Evolutionary conservation across 2,113 vertebrate genomes (phyloP), one percentile per base, ranked within the genome.

Genomic region (Chascanopsetta lugubris): DNA sequence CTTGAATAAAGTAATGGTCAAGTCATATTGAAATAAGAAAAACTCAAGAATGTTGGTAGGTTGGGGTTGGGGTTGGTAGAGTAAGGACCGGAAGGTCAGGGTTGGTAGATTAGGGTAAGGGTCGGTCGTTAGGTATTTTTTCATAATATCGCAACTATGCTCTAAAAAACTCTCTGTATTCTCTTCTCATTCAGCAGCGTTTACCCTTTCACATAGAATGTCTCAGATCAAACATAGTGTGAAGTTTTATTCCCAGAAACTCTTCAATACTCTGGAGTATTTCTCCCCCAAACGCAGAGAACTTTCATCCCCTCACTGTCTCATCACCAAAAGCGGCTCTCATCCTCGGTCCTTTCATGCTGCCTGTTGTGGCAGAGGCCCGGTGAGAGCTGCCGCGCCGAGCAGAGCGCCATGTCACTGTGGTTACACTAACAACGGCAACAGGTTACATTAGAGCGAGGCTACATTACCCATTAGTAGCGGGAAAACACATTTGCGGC

Each of bases 401-500:
- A 42, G 38, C 38, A 77, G 68, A 85, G 76, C 22, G 27, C 58
- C n/a, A 38, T 68, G 81, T 73, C 85, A 77, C 51, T 50, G 64
- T 13, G 21, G 80, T 76, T 79, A 58, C 67, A 85, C 81, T 73
- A 80, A 79, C 79, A 77, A 59, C 54, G 69, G 74, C 21, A 1
- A 55, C 64, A 77, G 79, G 77, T 77, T 80, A 78, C 64, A 70
- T 78, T 78, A 79, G 73, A 84, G 69, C 13, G 0, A 21, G 50
- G 24, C 74, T 67, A 61, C 48, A 62, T 83, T 81, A 76, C 64
- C 79, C 69, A 87, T 85, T 81, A 85, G 72, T 17, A 40, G 58
- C 17, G 53, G 68, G 61, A 85, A 71, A 86, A 82, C 69, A 70
- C 69, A 86, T 82, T 85, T 80, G 78, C 48, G 60, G 66, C 48